Evolutionary conservation across 2,888 invertebrate genomes (phyloP), one percentile per base, ranked within the genome.

Genomic region (Holacanthella duospinosa): DNA sequence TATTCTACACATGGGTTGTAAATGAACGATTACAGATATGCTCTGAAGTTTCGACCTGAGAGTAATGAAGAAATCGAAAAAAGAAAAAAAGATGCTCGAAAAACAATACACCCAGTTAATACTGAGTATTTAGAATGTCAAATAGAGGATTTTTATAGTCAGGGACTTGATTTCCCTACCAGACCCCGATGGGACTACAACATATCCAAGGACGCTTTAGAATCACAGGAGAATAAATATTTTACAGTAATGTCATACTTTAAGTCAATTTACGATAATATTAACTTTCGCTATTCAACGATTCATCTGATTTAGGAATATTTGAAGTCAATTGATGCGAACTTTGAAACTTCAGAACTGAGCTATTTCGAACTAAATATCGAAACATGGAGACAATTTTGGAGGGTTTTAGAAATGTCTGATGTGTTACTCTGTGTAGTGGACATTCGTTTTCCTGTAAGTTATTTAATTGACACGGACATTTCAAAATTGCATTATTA

Each of bases 331-430:
- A 78, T 93, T 6, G 84, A 87, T 72, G 79, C 81, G 4, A 82
- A 83, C 0, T 84, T 82, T 65, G 78, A 81, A 25, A 80, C 82
- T 75, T 80, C 82, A 64, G 82, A 85, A 2, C 78, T 93, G 67
- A 91, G 93, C 58, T 88, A 90, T 74, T 93, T 93, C 77, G 95
- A 96, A 77, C 77, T 94, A 65, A 96, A 96, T 79, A 78, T 96
- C 71, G 95, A 96, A 79, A 95, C 95, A 0, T 96, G 95, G 95
- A 79, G 95, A 19, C 96, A 96, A 74, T 77, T 96, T 66, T 96
- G 96, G 96, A 80, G 96, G 48, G 95, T 96, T 0, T 75, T 93
- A 4, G 96, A 96, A 78, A 90, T 94, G 84, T 92, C 93, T 0
- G 95, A 96, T 75, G 80, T 96, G 29, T 76, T 95, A 19, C 79